phyloP scores from a whole-genome alignment of 2,113 vertebrate species.

The Pangasianodon hypophthalmus region DNA sequence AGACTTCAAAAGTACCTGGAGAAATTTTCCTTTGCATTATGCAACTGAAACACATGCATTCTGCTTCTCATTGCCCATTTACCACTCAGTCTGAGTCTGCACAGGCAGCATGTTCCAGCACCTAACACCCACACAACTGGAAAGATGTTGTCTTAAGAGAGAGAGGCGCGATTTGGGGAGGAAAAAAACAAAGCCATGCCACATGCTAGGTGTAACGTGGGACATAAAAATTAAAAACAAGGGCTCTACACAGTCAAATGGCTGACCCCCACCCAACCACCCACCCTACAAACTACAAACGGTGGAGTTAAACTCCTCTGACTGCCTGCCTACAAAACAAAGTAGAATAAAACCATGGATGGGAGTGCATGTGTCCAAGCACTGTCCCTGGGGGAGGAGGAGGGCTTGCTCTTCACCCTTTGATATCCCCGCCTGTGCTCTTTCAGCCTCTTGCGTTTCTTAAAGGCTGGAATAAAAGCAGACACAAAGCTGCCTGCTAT shows the following conservation, averaged over 20 bases:
- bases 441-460: slow-evolving; percentile 76
- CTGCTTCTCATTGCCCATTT: slow-evolving; percentile 11
- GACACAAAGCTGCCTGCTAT: slow-evolving; percentile 84
- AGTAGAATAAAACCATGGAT: slow-evolving; percentile 75
- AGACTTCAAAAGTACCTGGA: slow-evolving; percentile 38
- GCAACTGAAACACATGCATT: slow-evolving; percentile 16
- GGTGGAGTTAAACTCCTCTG: slow-evolving; percentile 62
- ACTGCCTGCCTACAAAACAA: slow-evolving; percentile 60
- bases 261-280: slow-evolving; percentile 61
- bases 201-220: slow-evolving; percentile 63
- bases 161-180: slow-evolving; percentile 33
- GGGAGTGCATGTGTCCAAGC: slow-evolving; percentile 74
- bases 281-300: slow-evolving; percentile 53
- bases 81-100: slow-evolving; percentile 36
- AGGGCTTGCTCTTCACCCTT: slow-evolving; percentile 72
- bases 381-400: slow-evolving; percentile 68
- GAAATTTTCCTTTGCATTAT: slow-evolving; percentile 51
- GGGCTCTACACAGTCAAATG: slow-evolving; percentile 60
- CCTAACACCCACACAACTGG: slow-evolving; percentile 46
- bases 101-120: slow-evolving; percentile 58
- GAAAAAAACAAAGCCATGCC: slow-evolving; percentile 56
- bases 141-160: slow-evolving; percentile 29
- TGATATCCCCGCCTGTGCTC: slow-evolving; percentile 78
- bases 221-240: slow-evolving; percentile 64
- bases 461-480: slow-evolving; percentile 78